Conservation (phyloP, 2,113 vertebrate genomes). For the Brienomyrus longianalis region DNA sequence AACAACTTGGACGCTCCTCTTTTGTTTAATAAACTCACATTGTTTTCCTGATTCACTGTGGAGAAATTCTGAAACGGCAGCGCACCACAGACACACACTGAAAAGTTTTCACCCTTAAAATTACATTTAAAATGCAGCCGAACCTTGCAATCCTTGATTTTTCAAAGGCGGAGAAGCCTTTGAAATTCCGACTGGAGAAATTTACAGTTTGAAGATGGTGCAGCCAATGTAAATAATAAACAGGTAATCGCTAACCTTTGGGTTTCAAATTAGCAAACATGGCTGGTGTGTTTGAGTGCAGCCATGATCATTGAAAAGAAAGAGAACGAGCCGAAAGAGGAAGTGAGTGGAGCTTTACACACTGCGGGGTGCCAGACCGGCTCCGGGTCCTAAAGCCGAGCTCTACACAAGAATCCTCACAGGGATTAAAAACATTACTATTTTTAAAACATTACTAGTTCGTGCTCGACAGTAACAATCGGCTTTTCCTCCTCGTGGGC, state of each 20-base stretch:
- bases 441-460: not conserved
- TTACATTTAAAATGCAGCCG: slow-evolving; percentile 40
- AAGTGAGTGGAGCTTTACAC: slow-evolving; percentile 49
- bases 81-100: slow-evolving; percentile 40
- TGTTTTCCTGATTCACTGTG: slow-evolving; percentile 56
- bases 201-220: slow-evolving; percentile 40
- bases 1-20: slow-evolving; percentile 21
- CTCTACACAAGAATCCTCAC: not conserved
- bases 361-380: slow-evolving; percentile 4
- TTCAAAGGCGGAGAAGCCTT: slow-evolving; percentile 36
- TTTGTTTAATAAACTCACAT: slow-evolving; percentile 55
- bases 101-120: slow-evolving; percentile 53
- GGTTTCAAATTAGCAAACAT: slow-evolving; percentile 71
- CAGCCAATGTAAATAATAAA: slow-evolving; percentile 55
- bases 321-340: slow-evolving; percentile 53
- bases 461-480: not conserved
- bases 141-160: slow-evolving; percentile 52
- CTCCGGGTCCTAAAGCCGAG: slow-evolving; percentile 50
- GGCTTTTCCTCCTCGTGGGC: not conserved
- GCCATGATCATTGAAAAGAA: slow-evolving; percentile 65
- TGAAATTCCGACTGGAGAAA: slow-evolving; percentile 36
- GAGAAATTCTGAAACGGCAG: slow-evolving; percentile 49
- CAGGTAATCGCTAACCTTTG: slow-evolving; percentile 61
- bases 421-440: not conserved
- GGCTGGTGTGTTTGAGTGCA: slow-evolving; percentile 65